Base-by-base conservation (phyloP, 2,113 vertebrate genomes). In the Nanorana parkeri region DNA sequence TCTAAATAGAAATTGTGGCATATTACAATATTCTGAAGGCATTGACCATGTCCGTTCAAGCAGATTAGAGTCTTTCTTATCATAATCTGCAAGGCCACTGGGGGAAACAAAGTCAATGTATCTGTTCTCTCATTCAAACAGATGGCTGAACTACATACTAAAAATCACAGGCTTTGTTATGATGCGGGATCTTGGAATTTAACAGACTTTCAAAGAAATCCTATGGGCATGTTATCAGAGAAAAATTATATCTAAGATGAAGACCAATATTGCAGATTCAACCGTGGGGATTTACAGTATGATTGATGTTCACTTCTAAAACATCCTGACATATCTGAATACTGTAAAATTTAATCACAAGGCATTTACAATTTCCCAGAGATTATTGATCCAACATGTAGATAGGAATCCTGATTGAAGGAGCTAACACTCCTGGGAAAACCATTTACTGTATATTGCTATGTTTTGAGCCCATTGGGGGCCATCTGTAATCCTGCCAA, bases 31-130 rank as follows among this genome's bases (percentile, higher is more conserved):
- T 56, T 52, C 26, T 20, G 52, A 73, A 73, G 55, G 69, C 28
- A 73, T 56, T 73, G 52, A 56, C 69, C 51, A 19, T 73, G 69
- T 73, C 69, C 56, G 29, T 19, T 55, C 69, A 55, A 24, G 69
- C 47, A 52, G 69, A 73, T 73, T 73, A 73, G 68, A 72, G 68
- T 71, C 52, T 55, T 72, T 72, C 23, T 73, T 73, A 73, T 73
- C 69, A 73, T 73, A 73, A 73, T 73, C 24, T 73, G 51, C 69
- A 73, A 73, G 69, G 69, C 56, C 69, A 73, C 51, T 19, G 55
- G 26, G 29, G 69, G 51, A 73, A 73, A 73, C 51, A 73, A 73
- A 56, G 52, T 73, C 69, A 73, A 73, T 73, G 69, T 19, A 28
- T 26, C 21, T 56, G 69, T 72, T 72, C 28, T 56, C 69, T 72